Evolutionary conservation across 1,140 invertebrate species (phyloP).

Genomic region (Plutomurus gul): DNA sequence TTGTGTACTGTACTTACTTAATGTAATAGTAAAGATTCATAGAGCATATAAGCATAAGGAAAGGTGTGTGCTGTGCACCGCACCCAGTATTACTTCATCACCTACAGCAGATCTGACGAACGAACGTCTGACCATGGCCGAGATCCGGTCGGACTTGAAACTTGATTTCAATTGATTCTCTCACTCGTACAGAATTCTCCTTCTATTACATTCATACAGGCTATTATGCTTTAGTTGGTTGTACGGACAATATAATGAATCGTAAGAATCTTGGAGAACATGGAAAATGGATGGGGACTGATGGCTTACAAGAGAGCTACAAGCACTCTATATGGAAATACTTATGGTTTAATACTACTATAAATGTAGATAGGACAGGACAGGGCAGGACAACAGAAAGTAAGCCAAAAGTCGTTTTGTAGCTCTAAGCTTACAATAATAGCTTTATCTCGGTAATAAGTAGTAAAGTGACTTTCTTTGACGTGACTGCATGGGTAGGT

Average conservation of each 20-base stretch:
- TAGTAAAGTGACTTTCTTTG: not conserved
- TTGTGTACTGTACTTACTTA: not conserved
- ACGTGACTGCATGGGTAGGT: too few species aligned
- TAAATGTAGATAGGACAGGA: too few species aligned
- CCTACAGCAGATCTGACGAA: too few species aligned
- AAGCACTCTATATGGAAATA: too few species aligned
- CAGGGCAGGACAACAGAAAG: not conserved
- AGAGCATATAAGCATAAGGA: too few species aligned
- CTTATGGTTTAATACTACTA: too few species aligned
- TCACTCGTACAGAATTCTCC: too few species aligned
- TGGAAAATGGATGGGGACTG: not conserved
- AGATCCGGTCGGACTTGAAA: not conserved
- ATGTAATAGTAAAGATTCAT: not conserved
- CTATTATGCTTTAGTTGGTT: too few species aligned
- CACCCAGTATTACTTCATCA: too few species aligned
- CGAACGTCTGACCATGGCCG: not conserved
- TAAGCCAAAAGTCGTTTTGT: not conserved
- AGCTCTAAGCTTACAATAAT: not conserved
- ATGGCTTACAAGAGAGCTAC: too few species aligned
- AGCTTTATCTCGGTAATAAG: not conserved
- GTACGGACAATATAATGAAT: not conserved
- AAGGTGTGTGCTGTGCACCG: too few species aligned
- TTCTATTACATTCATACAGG: too few species aligned
- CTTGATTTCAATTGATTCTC: not conserved
- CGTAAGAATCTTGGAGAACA: not conserved